Base-by-base conservation (phyloP, 2,888 invertebrate genomes). In the Theretra japonica region DNA sequence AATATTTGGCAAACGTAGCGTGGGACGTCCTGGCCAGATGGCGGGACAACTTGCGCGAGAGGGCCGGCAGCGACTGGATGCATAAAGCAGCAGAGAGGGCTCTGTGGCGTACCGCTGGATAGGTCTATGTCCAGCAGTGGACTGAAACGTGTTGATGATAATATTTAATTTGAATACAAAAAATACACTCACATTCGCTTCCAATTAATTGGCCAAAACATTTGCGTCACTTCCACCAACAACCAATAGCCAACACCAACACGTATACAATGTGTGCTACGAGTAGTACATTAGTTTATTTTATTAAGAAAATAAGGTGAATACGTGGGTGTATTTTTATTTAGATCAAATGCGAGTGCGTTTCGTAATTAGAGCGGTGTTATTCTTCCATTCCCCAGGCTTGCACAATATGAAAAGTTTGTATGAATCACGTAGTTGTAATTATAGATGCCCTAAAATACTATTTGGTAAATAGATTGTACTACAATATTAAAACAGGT, bases 351-450 rank as follows among this genome's bases (percentile, higher is more conserved):
- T 65, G 41, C 33, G 50, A 17, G 30, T 30, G 41, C 8, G 48
- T 65, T 41, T 65, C 65, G 65, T 65, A 65, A 65, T 65, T 48
- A 48, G 65, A 65, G 17, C 48, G 65, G 5, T 48, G 48, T 41
- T 15, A 23, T 23, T 62, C 23, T 65, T 65, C 23, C 65, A 41
- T 65, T 65, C 23, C 15, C 5, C 21, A 25, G 41, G 21, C 41
- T 65, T 65, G 65, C 65, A 65, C 48, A 65, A 65, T 23, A 65
- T 48, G 17, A 23, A 23, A 23, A 23, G 15, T 65, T 48, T 65
- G 23, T 41, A 48, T 23, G 41, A 25, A 65, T 48, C 65, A 65
- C 65, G 48, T 48, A 65, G 41, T 17, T 21, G 41, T 17, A 65
- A 60, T 60, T 23, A 23, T 23, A 23, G 41, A 65, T 48, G 23